Conservation (phyloP, 1,140 invertebrate species). For the Homarus americanus region DNA sequence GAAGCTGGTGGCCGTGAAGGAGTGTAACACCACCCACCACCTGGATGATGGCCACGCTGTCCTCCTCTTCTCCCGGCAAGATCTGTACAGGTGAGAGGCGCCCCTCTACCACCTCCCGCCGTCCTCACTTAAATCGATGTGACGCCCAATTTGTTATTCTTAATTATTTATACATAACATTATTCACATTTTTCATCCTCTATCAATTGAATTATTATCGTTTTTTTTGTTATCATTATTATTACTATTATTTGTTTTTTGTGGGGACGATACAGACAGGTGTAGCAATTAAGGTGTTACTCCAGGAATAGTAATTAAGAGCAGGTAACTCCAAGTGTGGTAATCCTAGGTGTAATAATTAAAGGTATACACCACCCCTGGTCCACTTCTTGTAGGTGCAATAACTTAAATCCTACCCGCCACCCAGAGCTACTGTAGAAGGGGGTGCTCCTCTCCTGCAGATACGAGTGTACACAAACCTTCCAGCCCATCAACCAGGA, state of each 20-base stretch:
- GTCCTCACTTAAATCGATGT: background rate
- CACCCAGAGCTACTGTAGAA: background rate
- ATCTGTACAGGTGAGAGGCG: constrained; percentile 10
- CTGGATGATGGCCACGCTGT: constrained; percentile 26
- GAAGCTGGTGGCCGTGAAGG: background rate
- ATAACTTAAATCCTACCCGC: no score
- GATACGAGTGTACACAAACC: constrained; percentile 31
- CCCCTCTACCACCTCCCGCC: background rate
- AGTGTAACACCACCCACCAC: background rate
- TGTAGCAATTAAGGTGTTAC: no score
- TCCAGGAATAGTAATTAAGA: no score
- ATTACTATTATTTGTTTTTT: no score
- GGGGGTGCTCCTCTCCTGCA: background rate
- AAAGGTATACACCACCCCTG: no score
- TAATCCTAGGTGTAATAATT: no score
- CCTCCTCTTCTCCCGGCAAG: constrained; percentile 25
- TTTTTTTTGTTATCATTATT: no score
- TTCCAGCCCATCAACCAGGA: constrained; percentile 15
- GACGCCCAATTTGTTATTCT: background rate
- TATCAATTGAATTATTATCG: background rate
- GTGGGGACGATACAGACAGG: no score
- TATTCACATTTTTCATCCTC: background rate
- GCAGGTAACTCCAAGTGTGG: no score
- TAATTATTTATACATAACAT: background rate
- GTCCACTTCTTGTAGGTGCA: no score